These are phyloP conservation scores for Minunthozetes semirufus DNA, from an alignment of 2,888 invertebrate genomes.

Conservation along the genomic window DNA sequence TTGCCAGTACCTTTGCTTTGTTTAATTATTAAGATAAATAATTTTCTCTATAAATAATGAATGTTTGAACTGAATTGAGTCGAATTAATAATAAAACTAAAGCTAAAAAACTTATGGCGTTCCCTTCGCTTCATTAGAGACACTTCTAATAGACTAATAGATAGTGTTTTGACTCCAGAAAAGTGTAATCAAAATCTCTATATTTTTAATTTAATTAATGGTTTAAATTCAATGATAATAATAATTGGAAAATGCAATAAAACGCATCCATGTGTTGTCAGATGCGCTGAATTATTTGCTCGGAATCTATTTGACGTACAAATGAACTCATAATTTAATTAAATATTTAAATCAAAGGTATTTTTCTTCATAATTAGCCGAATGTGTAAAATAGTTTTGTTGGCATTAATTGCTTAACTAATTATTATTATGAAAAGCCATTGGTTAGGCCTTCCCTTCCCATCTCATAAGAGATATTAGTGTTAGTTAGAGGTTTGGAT, in stretches of 20 bases:
- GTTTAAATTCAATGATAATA: not conserved
- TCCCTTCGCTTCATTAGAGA: not conserved
- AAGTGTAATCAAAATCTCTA: conserved; percentile 18
- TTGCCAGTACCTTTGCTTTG: no score
- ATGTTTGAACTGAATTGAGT: no score
- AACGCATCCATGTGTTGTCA: not conserved
- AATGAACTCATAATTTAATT: conserved; percentile 16
- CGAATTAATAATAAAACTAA: no score
- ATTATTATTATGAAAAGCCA: not conserved
- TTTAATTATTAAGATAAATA: not conserved
- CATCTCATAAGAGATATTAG: no score
- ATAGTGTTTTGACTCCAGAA: not conserved
- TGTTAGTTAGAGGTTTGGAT: no score
- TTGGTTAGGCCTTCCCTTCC: not conserved
- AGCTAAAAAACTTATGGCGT: not conserved
- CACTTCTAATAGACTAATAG: no score
- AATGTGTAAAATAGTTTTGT: not conserved
- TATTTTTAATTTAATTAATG: conserved; percentile 1
- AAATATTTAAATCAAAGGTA: conserved; percentile 9
- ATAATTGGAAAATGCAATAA: not conserved
- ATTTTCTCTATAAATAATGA: not conserved
- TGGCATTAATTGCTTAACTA: conserved; percentile 11
- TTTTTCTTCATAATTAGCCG: not conserved
- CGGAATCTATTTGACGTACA: not conserved
- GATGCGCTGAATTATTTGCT: not conserved